Base-by-base conservation (phyloP, 2,888 invertebrate genomes). In the Trachelus stipa region DNA sequence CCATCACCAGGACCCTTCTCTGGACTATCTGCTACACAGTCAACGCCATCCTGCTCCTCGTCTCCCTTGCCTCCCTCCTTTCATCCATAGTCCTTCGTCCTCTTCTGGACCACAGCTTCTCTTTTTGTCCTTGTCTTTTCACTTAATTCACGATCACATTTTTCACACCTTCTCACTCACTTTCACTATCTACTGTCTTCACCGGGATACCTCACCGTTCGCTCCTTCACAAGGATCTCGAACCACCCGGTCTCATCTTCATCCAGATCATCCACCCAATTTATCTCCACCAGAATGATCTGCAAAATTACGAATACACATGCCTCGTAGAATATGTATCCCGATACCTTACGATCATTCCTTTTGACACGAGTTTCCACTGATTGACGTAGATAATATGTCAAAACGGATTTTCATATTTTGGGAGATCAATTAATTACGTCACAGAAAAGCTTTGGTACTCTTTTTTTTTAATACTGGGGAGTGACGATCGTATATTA, bases 41-140 rank as follows among this genome's bases (percentile, higher is more conserved):
- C 40, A 81, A 84, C 79, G 81, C 78, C 76, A 87, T 85, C 77
- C 89, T 88, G 82, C 87, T 86, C 90, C 90, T 90, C 80, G 81
- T 88, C 79, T 77, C 3, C 12, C 31, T 31, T 31, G 6, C 11
- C 33, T 23, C 33, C 33, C 33, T 31, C 71, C 71, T 34, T 12
- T 31, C 15, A 12, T 71, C 3, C 71, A 34, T 71, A 31, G 34
- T 71, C 31, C 33, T 71, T 34, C 33, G 12, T 12, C 12, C 31
- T 33, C 6, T 23, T 2, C 71, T 31, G 33, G 11, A 56, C 23
- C 9, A 15, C 2, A 23, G 9, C 9, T 56, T 56, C 2, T 56
- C 56, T 56, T 56, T 56, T 56, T 56, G 56, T 56, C 23, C 23
- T 9, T 56, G 23, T 56, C 23, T 9, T 15, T 56, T 23, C 56